These are phyloP conservation scores for Coelopa frigida DNA, from an alignment of 1,140 invertebrate genomes.

Conservation along the genomic window DNA sequence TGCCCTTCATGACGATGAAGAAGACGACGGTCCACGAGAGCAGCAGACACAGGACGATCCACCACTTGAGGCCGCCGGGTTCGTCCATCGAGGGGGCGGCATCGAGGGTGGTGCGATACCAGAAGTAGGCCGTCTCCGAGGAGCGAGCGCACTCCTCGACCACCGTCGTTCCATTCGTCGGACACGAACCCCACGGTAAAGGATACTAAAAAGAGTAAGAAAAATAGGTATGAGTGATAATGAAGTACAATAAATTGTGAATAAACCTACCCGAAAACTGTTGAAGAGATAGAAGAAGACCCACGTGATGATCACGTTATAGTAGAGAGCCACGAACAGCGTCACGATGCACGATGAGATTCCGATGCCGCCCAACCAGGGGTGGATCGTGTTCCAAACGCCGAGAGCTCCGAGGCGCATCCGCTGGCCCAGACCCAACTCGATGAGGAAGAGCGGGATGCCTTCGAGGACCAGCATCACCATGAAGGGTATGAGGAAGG, in stretches of 20 bases:
- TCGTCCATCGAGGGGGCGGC: conserved; percentile 76
- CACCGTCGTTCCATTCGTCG: conserved; percentile 60
- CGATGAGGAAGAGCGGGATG: conserved; percentile 87
- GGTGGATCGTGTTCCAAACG: conserved; percentile 90
- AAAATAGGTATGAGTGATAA: neutral
- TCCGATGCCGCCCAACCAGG: conserved; percentile 83
- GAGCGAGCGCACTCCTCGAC: conserved; percentile 71
- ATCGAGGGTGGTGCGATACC: conserved; percentile 80
- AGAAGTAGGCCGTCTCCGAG: conserved; percentile 82
- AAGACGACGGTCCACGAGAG: conserved; percentile 93
- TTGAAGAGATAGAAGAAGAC: conserved; percentile 94
- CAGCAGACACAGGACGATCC: conserved; percentile 87
- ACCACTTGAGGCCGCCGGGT: conserved; percentile 80
- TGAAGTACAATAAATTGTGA: neutral
- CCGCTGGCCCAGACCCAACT: conserved; percentile 86
- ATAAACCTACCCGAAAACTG: conserved; percentile 71
- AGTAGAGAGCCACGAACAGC: conserved; percentile 88
- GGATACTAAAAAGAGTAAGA: conserved; percentile 51
- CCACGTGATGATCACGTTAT: conserved; percentile 98
- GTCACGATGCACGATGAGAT: conserved; percentile 88
- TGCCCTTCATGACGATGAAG: conserved; percentile 96
- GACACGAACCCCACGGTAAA: conserved; percentile 79
- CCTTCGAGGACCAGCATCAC: conserved; percentile 90
- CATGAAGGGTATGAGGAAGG: conserved; percentile 94
- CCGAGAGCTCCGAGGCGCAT: conserved; percentile 83